Base-by-base conservation (phyloP, 2,113 vertebrate genomes). In the Catharus minimus region DNA sequence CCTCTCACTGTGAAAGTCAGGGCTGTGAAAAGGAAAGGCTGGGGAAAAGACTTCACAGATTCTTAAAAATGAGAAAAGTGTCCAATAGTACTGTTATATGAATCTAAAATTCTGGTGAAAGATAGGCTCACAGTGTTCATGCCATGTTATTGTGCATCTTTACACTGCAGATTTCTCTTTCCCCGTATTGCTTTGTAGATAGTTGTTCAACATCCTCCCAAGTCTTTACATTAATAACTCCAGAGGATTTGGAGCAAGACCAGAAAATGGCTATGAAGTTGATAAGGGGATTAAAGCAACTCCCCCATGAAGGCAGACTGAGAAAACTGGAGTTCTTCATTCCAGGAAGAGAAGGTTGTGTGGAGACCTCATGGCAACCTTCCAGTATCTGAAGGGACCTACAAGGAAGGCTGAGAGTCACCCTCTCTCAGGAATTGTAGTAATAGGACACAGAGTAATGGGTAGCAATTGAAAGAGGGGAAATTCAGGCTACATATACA, bases 71-170 rank as follows among this genome's bases (percentile, higher is more conserved):
- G 7, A 67, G 28, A 80, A 69, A 74, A 84, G 7, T 36, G 10
- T 20, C 12, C 27, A 73, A 43, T 5, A 19, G 6, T 38, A 22
- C 7, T 23, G 10, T 27, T 53, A 49, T 0, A 41, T 4, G 2
- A 61, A n/a, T 22, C 2, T 76, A 69, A 76, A 44, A 20, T 14
- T 71, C 49, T 36, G 32, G 15, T 50, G 17, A 46, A 62, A 86
- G 13, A 26, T 3, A 58, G 4, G 8, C 5, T 67, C 67, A 28
- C 7, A 10, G 4, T 23, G 36, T 38, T 64, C 7, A 4, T 72
- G 28, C 0, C 44, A 21, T 0, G 0, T 27, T 44, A 71, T 19
- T 39, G 7, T 49, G 21, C 3, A 22, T 39, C 19, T 52, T 85
- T 20, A 49, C 13, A 21, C 11, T 23, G 4, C 53, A 73, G 33